Conservation (phyloP, 2,888 invertebrate species). For the Polylopha cassiicola region DNA sequence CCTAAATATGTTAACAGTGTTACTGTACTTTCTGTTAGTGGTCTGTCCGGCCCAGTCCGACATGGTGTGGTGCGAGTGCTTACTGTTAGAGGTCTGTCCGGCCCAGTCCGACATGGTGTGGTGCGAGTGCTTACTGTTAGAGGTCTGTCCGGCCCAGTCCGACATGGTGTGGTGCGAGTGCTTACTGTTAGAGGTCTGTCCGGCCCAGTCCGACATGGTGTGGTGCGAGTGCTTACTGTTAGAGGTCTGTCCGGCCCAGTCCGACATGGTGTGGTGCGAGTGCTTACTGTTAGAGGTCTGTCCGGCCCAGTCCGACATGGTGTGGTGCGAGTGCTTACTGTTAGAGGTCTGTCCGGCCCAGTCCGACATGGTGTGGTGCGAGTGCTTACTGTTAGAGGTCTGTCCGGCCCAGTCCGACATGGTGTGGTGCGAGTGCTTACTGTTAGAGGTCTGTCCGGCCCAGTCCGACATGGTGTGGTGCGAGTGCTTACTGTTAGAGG, state of each 20-base stretch:
- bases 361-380: conserved; percentile 80
- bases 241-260: conserved; percentile 80
- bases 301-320: conserved; percentile 90
- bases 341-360: conserved; percentile 79
- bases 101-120: conserved; percentile 88
- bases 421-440: no score
- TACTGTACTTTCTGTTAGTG: neutral
- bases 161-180: no score
- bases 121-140: conserved; percentile 73
- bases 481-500: neutral
- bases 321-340: conserved; percentile 72
- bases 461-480: no score
- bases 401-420: no score
- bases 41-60: no score
- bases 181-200: conserved; percentile 92
- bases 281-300: conserved; percentile 93
- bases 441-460: no score
- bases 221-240: conserved; percentile 74
- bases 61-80: no score
- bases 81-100: conserved; percentile 92
- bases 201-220: conserved; percentile 89
- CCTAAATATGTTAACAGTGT: neutral
- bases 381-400: conserved; percentile 25
- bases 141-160: conserved; percentile 80
- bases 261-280: no score